phyloP scores from a whole-genome alignment of 1,140 invertebrate genomes.

The Meloidogyne exigua region DNA sequence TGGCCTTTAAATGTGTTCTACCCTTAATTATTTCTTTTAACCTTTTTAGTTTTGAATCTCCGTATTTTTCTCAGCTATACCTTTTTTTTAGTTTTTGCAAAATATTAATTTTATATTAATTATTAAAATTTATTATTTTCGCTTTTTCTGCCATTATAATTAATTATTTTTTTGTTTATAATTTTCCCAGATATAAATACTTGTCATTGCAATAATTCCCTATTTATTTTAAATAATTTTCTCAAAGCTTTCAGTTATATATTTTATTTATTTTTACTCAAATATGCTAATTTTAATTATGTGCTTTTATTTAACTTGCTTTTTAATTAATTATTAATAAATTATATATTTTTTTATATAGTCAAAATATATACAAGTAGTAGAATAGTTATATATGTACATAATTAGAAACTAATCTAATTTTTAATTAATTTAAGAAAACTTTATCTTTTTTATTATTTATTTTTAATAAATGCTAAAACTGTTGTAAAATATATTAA shows the following conservation, averaged over 20 bases:
- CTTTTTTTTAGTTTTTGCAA: neutral
- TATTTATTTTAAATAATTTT: neutral
- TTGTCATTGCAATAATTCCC: neutral
- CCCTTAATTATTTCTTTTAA: neutral
- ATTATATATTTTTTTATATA: neutral
- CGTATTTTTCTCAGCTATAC: neutral
- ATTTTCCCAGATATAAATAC: neutral
- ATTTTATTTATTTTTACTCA: slow-evolving; percentile 1
- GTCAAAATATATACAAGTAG: too few relatives aligned
- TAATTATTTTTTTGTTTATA: neutral
- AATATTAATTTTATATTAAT: neutral
- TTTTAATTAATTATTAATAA: neutral
- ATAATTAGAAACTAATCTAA: too few relatives aligned
- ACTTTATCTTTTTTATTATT: too few relatives aligned
- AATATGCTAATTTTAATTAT: neutral
- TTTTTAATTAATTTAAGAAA: too few relatives aligned
- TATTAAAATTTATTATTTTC: neutral
- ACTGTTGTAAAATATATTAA: too few relatives aligned
- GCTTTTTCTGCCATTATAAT: neutral
- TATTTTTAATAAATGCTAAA: too few relatives aligned
- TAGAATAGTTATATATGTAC: too few relatives aligned
- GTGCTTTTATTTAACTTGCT: neutral
- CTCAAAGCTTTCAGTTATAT: neutral
- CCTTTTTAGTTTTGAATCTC: neutral
- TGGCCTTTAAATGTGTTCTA: neutral